Conservation (phyloP, 2,797 vertebrate genomes). For the Protonibea diacanthus region DNA sequence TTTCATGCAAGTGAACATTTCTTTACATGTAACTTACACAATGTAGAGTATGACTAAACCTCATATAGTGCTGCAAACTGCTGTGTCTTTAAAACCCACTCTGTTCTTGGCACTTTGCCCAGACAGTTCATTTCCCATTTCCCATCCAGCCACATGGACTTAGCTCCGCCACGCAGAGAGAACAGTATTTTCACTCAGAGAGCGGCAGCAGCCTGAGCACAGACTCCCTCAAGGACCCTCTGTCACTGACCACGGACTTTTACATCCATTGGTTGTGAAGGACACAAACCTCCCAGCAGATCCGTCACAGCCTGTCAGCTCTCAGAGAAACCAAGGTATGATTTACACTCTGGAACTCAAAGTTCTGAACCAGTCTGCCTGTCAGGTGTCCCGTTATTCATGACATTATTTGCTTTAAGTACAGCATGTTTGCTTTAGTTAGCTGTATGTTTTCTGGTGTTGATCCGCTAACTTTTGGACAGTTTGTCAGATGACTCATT, state of each 20-base stretch:
- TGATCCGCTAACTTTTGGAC: conserved; percentile 46
- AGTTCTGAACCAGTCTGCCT: conserved; percentile 16
- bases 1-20: not conserved
- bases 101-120: conserved; percentile 71
- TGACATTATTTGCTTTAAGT: not conserved
- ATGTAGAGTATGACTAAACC: conserved; percentile 33
- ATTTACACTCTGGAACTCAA: conserved; percentile 24
- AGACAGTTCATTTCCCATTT: conserved; percentile 80
- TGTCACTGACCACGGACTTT: conserved; percentile 31
- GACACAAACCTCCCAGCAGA: conserved; percentile 33
- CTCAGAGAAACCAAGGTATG: conserved; percentile 62
- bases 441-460: conserved; percentile 24
- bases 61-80: conserved; percentile 44
- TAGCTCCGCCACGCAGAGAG: conserved; percentile 64
- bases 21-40: not conserved
- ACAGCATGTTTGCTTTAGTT: conserved; percentile 11
- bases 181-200: conserved; percentile 60
- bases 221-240: conserved; percentile 21
- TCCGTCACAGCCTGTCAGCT: conserved; percentile 28
- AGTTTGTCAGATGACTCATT: conserved; percentile 30
- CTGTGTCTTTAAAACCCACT: conserved; percentile 80
- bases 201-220: conserved; percentile 45
- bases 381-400: conserved; percentile 43
- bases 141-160: conserved; percentile 81
- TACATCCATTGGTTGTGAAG: conserved; percentile 26